Evolutionary conservation across 2,797 vertebrate species (phyloP), one percentile per base, ranked within the genome.

Genomic region (Poliocrania exsul): DNA sequence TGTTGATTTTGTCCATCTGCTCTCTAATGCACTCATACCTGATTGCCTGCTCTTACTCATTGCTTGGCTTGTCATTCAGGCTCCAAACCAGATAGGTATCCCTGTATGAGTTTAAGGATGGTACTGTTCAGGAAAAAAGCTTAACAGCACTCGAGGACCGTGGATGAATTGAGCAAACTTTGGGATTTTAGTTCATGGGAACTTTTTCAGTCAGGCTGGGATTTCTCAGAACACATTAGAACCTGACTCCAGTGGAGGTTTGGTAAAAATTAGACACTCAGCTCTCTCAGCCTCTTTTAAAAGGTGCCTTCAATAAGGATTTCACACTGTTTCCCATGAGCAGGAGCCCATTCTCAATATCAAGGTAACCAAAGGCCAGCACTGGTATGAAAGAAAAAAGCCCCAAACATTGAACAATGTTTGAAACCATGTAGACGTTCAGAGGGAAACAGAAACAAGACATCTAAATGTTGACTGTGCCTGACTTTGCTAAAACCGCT

Each of bases 401-500:
- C 0, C 31, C 8, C 17, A 37, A 61, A n/a, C 3, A 7, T 12
- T 7, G 42, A 65, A 25, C 18, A 57, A 2, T 29, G 5, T 78
- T 78, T 61, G 57, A 90, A 90, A 71, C 15, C 19, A 28, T 31
- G 18, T 18, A 46, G 20, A 65, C 9, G 10, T 75, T 86, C 38
- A 58, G 70, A 49, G 13, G 6, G 21, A 86, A 81, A 78, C 23
- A 86, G 37, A 80, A 88, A 89, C 9, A 91, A 85, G 72, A 51
- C 20, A 54, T 66, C 58, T 65, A 79, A 94, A 93, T 79, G 58
- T 86, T 91, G 77, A 57, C 61, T 44, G 7, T 81, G 47, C 29
- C 14, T 91, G 51, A 77, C 37, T 90, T 92, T n/a, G n/a, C n/a
- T n/a, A n/a, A n/a, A n/a, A n/a, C n/a, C n/a, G n/a, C n/a, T n/a